A percentile compares a stretch with the other conserved stretches of the same genome.
These are phyloP conservation scores for Cryptomyrus ogoouensis DNA, from an alignment of 2,113 vertebrate species.

Conservation along the genomic window DNA sequence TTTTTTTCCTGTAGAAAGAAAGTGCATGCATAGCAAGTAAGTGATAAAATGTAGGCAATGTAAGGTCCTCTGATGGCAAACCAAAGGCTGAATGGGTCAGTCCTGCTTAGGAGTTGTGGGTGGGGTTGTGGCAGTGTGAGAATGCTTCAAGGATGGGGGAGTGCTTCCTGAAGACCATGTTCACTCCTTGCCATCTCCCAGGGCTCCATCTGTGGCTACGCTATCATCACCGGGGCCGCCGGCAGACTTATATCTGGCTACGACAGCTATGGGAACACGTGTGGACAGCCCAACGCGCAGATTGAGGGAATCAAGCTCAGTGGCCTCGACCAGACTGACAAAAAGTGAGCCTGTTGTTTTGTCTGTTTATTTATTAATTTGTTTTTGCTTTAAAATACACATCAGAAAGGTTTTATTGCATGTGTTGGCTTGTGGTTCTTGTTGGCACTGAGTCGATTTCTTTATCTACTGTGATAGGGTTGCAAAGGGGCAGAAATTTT, in stretches of 20 bases:
- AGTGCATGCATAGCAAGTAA: not conserved
- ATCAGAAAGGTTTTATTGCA: not conserved
- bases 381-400: not conserved
- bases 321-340: conserved; percentile 84
- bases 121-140: not conserved
- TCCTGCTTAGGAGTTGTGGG: not conserved
- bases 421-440: not conserved
- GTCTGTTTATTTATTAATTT: not conserved
- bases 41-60: not conserved
- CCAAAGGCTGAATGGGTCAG: not conserved
- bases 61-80: not conserved
- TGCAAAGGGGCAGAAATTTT: too few relatives aligned
- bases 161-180: too few relatives aligned
- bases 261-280: conserved; percentile 97
- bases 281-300: conserved; percentile 82
- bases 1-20: not conserved
- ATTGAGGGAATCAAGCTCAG: conserved; percentile 79
- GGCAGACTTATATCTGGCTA: conserved; percentile 87
- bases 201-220: conserved; percentile 94
- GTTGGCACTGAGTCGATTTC: not conserved
- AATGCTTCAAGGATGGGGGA: not conserved
- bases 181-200: conserved; percentile 43
- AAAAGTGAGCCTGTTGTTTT: conserved; percentile 68
- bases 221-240: conserved; percentile 86
- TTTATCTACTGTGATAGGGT: not conserved